Evolutionary conservation across 2,888 invertebrate genomes (phyloP).

Genomic region (Brachypalpus laphriformis): DNA sequence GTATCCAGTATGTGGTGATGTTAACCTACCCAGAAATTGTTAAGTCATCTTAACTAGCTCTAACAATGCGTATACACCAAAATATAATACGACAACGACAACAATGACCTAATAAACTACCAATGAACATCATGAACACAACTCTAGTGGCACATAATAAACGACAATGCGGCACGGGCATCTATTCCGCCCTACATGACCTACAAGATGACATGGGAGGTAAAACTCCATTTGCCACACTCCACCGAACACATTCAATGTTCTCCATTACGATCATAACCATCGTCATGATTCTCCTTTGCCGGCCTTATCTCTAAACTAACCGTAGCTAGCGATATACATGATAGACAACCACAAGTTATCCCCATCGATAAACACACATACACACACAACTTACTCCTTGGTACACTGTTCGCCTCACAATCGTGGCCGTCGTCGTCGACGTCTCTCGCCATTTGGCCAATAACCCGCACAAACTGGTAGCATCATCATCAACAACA

Average conservation of each 20-base stretch:
- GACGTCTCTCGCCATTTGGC: constrained; percentile 49
- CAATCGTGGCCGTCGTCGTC: background rate
- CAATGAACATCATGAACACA: constrained; percentile 31
- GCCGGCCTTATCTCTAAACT: constrained; percentile 30
- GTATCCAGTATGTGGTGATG: background rate
- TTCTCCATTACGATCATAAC: constrained; percentile 35
- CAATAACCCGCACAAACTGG: constrained; percentile 51
- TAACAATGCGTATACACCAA: background rate
- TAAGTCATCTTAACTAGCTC: constrained; percentile 1
- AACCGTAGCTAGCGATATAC: constrained; percentile 59
- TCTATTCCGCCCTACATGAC: constrained; percentile 3
- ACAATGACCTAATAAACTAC: constrained; percentile 35
- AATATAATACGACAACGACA: background rate
- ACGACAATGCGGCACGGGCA: constrained; percentile 43
- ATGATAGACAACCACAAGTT: constrained; percentile 44
- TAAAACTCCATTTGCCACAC: constrained; percentile 28
- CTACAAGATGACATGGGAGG: background rate
- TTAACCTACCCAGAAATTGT: background rate
- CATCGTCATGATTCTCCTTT: constrained; percentile 19
- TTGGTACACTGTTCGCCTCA: constrained; percentile 15
- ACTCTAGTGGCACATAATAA: constrained; percentile 25
- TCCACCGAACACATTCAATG: constrained; percentile 13
- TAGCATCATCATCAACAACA: constrained; percentile 34
- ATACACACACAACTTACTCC: constrained; percentile 60
- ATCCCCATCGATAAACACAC: background rate